phyloP scores from a whole-genome alignment of 2,113 vertebrate genomes.

The Mus pahari region DNA sequence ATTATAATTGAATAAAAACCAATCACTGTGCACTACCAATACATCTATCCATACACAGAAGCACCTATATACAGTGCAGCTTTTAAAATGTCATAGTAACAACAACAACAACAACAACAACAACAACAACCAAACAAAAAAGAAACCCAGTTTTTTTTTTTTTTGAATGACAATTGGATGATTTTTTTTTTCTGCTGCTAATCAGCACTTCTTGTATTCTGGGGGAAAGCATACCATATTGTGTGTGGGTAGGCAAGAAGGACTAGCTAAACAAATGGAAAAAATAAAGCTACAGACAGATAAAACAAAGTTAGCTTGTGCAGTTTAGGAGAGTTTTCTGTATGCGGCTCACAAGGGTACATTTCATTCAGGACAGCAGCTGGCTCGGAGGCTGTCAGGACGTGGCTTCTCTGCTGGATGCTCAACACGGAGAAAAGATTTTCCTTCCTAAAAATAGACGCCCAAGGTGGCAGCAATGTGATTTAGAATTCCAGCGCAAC shows the following conservation, averaged over 20 bases:
- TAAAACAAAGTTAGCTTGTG: neutral
- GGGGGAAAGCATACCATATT: neutral
- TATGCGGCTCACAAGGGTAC: neutral
- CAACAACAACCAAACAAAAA: neutral
- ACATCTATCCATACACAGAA: neutral
- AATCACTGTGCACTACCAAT: neutral
- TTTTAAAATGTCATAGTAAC: neutral
- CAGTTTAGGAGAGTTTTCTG: neutral
- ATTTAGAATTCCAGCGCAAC: conserved; percentile 43
- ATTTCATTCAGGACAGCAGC: conserved; percentile 65
- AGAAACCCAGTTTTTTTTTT: neutral
- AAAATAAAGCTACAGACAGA: neutral
- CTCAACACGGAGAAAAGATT: conserved; percentile 60
- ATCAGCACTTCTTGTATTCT: neutral
- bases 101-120: neutral
- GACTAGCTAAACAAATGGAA: neutral
- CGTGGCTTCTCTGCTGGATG: conserved; percentile 47
- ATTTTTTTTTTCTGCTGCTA: conserved; percentile 33
- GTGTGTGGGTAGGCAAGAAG: neutral
- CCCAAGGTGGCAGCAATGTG: conserved; percentile 20
- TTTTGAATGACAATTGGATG: neutral
- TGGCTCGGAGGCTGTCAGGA: conserved; percentile 30
- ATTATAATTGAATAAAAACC: conserved; percentile 40
- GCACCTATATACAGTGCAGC: conserved; percentile 1
- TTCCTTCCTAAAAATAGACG: conserved; percentile 64